Conservation (phyloP, 23 tunicate genomes). For the Clavelina lepadiformis region DNA sequence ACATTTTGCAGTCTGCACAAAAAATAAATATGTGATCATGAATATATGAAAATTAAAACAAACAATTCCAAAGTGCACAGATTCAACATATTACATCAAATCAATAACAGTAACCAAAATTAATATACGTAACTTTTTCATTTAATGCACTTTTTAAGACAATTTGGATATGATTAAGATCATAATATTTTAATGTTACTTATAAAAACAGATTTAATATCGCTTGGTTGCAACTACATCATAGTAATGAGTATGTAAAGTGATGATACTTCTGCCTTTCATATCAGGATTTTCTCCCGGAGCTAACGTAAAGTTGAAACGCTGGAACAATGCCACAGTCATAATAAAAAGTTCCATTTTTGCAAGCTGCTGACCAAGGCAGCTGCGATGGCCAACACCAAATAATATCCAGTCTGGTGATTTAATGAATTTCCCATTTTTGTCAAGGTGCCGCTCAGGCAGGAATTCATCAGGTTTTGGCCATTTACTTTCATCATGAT, state of each 20-base stretch:
- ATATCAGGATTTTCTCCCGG: constrained; percentile 33
- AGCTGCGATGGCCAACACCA: constrained; percentile 46
- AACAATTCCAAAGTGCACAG: too few relatives aligned
- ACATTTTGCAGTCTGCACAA: too few relatives aligned
- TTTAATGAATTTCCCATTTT: constrained; percentile 59
- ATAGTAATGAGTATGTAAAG: constrained; percentile 12
- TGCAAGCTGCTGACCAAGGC: constrained; percentile 62
- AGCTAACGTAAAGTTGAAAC: constrained; percentile 27
- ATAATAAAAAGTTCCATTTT: constrained; percentile 53
- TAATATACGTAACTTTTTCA: too few relatives aligned
- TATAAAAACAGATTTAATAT: too few relatives aligned
- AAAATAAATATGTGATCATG: too few relatives aligned
- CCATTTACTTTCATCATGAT: constrained; percentile 46
- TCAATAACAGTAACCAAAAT: too few relatives aligned
- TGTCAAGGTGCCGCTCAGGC: constrained; percentile 52
- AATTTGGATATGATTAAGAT: too few relatives aligned
- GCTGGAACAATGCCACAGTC: constrained; percentile 32
- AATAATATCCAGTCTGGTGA: constrained; percentile 33
- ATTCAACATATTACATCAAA: too few relatives aligned
- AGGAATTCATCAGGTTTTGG: constrained; percentile 56
- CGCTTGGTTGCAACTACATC: constrained; percentile 13
- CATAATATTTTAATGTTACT: too few relatives aligned
- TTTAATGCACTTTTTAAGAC: too few relatives aligned
- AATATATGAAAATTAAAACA: too few relatives aligned
- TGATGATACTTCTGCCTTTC: constrained; percentile 33